Evolutionary conservation across 2,888 invertebrate genomes (phyloP).

Genomic region (Lasioglossum lativentre): DNA sequence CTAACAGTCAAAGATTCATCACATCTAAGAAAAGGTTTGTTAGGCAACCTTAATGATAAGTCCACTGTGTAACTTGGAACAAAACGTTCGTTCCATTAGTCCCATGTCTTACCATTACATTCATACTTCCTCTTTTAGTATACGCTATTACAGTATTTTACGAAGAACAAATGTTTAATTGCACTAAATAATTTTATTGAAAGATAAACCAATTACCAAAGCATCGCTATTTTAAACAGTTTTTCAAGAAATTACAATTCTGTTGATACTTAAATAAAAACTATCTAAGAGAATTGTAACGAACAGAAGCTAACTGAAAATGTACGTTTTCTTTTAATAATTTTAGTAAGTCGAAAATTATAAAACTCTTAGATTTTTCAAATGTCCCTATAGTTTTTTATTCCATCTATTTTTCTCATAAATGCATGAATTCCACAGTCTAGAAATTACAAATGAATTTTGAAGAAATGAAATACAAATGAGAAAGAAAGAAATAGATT

Average conservation of each 20-base stretch:
- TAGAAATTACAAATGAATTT: background rate
- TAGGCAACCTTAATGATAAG: background rate
- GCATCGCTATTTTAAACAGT: background rate
- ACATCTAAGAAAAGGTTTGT: background rate
- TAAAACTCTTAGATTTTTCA: background rate
- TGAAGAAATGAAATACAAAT: too few species aligned
- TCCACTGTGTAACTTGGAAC: background rate
- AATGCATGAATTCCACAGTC: too few species aligned
- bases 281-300: background rate
- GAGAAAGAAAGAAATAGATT: background rate
- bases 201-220: background rate
- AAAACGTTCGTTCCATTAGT: background rate
- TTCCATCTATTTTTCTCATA: background rate
- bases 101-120: background rate
- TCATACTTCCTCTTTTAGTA: background rate
- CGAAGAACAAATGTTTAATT: background rate
- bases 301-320: background rate
- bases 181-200: background rate
- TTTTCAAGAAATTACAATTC: background rate
- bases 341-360: background rate
- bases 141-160: background rate
- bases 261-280: background rate
- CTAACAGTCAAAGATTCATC: background rate
- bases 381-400: background rate
- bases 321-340: background rate